phyloP scores from a whole-genome alignment of 2,888 invertebrate genomes.

The Kuschelorhynchus macadamiae region DNA sequence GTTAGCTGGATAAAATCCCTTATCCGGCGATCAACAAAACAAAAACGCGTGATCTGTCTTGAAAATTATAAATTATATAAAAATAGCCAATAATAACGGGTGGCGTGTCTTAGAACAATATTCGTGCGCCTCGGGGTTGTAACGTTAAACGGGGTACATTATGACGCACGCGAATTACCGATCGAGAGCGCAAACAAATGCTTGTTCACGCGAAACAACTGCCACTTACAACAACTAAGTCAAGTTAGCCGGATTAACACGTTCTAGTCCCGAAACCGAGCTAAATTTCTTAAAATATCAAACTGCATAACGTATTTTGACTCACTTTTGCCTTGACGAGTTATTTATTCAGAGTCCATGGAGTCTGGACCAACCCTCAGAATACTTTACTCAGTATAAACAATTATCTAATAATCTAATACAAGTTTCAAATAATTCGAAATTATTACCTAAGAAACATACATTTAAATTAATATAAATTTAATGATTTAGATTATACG shows the following conservation, averaged over 20 bases:
- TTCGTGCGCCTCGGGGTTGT: constrained; percentile 66
- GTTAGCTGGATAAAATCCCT: constrained; percentile 46
- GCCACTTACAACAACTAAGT: constrained; percentile 66
- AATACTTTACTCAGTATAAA: too few species aligned
- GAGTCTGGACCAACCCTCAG: too few species aligned
- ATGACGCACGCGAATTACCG: constrained; percentile 69
- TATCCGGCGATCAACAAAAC: constrained; percentile 49
- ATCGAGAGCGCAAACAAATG: constrained; percentile 70
- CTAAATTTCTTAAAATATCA: too few species aligned
- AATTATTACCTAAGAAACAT: too few species aligned
- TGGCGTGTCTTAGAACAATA: constrained; percentile 65
- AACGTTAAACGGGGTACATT: constrained; percentile 69
- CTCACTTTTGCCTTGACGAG: too few species aligned
- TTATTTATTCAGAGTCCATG: too few species aligned
- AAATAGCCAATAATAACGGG: constrained; percentile 61
- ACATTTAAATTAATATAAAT: too few species aligned
- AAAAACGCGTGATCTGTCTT: constrained; percentile 59
- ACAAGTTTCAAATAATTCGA: too few species aligned
- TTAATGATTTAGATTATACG: too few species aligned
- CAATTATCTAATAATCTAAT: too few species aligned
- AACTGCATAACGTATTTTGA: too few species aligned
- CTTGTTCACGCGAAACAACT: constrained; percentile 70
- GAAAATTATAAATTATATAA: constrained; percentile 64
- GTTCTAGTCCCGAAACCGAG: constrained; percentile 7
- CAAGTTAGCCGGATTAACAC: constrained; percentile 57